Evolutionary conservation across 1,140 invertebrate species (phyloP), one percentile per base, ranked within the genome.

Genomic region (Galleria mellonella): DNA sequence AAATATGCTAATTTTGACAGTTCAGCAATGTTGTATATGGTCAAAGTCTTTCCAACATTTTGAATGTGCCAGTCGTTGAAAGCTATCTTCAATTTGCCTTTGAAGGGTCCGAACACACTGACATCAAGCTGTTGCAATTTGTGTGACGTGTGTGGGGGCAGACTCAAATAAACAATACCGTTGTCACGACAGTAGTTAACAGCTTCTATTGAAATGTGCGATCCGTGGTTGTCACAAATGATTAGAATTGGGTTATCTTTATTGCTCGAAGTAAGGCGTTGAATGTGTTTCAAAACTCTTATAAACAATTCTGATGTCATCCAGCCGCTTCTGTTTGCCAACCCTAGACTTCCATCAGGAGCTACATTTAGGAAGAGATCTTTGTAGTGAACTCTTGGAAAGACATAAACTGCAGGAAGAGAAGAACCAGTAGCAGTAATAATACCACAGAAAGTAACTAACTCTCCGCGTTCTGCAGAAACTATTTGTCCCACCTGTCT

Each of bases 81-180:
- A 43, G 49, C 37, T 37, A 9, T 55, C 32, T 44, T 50, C 10
- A 51, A 62, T 28, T 59, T 52, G 31, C 32, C 66, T 59, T 87
- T 87, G 5, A 87, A 57, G 36, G 83, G 64, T 4, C 61, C 61
- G 66, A 56, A 84, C 41, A 82, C 65, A 36, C 50, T 55, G 8
- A 64, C 35, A 55, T 84, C 78, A 2, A 86, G 52, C 10, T 76
- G 83, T 43, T 86, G 83, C 10, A 86, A 45, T 40, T 75, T 81
- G 45, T 85, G 71, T 32, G 60, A 65, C 14, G 60, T 68, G 54
- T 85, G 72, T 6, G 72, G 74, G 37, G 65, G 72, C 35, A 86
- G 57, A 12, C 63, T 65, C 31, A 86, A 32, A 42, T 82, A 31
- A 32, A 69, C 42, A 35, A 86, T 72, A 27, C 72, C 65, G 47